Evolutionary conservation across 1,140 invertebrate genomes (phyloP), one percentile per base, ranked within the genome.

Genomic region (Trachymyrmex cornetzi): DNA sequence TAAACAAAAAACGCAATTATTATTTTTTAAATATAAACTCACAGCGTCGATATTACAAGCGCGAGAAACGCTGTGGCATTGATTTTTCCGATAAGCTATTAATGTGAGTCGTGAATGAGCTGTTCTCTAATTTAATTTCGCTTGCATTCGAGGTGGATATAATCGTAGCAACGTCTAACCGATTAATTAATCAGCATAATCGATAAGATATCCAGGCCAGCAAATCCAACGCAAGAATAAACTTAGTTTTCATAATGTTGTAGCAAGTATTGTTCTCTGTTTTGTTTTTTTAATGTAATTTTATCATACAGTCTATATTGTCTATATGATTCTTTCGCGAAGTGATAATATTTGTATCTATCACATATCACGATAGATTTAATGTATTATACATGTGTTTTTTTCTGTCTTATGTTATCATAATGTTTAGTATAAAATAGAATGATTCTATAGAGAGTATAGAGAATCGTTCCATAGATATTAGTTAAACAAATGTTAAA

Each of bases 131-230:
- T 72, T 61, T 75, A 84, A 63, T 75, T 84, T 75, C n/a, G 55
- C 16, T 61, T 55, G 80, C 55, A 75, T 84, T 84, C 38, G 80
- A 63, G 19, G 9, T 74, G 27, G 57, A 75, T 84, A 63, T 84
- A 84, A 63, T 61, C 38, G 80, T 72, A 72, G 67, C 55, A 19
- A 84, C 69, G 80, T 84, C 80, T 84, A 69, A 84, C 24, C 69
- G 57, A 84, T 84, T 84, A 75, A 84, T 84, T 84, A 84, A 74
- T 84, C 80, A 84, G 55, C 27, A 19, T 63, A 84, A 75, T 84
- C 80, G 69, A 84, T 84, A 75, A 84, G 55, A 63, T 84, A 84
- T 75, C 80, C 67, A 74, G 38, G 69, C 19, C 38, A 50, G 6
- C 48, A 71, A 80, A 57, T 81, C n/a, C 22, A 81, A 81, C 38